A percentile compares a stretch with the other conserved stretches of the same genome.
phyloP scores from a whole-genome alignment of 2,797 vertebrate species.

The Adelosebastes latens region DNA sequence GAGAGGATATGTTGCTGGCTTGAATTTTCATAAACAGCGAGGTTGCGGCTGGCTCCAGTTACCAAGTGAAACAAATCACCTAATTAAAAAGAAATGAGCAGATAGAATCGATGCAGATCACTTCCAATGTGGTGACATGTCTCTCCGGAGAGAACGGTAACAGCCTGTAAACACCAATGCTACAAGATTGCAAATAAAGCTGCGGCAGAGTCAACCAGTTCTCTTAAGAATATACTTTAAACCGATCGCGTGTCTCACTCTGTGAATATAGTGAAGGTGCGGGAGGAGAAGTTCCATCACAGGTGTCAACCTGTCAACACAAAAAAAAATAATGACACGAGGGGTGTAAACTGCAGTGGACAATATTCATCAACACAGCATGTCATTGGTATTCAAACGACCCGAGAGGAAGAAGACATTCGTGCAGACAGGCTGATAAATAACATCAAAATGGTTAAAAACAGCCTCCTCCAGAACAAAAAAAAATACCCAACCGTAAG shows the following conservation, averaged over 20 bases:
- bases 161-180: constrained; percentile 58
- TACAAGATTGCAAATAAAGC: constrained; percentile 38
- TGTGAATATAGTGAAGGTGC: background rate
- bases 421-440: constrained; percentile 53
- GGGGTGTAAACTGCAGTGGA: constrained; percentile 52
- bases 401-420: constrained; percentile 47
- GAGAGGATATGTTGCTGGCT: constrained; percentile 61
- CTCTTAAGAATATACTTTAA: constrained; percentile 21
- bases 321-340: constrained; percentile 52
- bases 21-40: constrained; percentile 75
- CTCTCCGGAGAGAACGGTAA: constrained; percentile 65
- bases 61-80: constrained; percentile 80
- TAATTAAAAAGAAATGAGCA: constrained; percentile 82
- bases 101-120: constrained; percentile 78
- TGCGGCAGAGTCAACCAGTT: constrained; percentile 11
- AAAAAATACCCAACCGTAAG: constrained; percentile 28
- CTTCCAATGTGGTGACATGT: constrained; percentile 70
- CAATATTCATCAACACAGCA: constrained; percentile 59
- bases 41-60: constrained; percentile 70
- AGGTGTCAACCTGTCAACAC: constrained; percentile 49
- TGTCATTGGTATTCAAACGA: constrained; percentile 60
- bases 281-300: constrained; percentile 39
- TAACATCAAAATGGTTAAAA: constrained; percentile 53
- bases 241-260: background rate
- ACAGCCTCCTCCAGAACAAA: constrained; percentile 39